Evolutionary conservation across 2,888 invertebrate species (phyloP).

Genomic region (Trichopoda pennipes): DNA sequence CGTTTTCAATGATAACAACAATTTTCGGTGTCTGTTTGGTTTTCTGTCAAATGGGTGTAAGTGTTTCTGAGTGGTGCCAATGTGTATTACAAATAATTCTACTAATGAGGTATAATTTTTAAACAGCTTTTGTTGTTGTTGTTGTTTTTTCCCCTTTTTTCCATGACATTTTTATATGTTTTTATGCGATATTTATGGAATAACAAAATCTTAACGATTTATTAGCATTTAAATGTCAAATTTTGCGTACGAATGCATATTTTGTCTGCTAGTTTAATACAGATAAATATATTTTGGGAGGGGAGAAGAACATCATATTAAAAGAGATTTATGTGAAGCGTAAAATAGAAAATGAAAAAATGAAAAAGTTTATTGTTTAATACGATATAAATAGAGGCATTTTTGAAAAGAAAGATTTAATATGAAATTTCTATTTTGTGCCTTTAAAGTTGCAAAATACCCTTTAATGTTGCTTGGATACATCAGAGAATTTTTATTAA

Average conservation of each 20-base stretch:
- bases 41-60: constrained; percentile 10
- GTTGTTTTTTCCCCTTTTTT: background rate
- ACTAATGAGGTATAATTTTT: constrained; percentile 65
- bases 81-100: constrained; percentile 65
- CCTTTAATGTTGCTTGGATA: too few relatives aligned
- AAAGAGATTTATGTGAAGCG: constrained; percentile 21
- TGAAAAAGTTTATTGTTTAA: background rate
- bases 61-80: constrained; percentile 53
- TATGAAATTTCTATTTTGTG: too few relatives aligned
- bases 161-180: constrained; percentile 37
- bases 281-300: constrained; percentile 19
- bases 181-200: constrained; percentile 21
- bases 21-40: constrained; percentile 33
- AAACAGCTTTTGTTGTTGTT: background rate
- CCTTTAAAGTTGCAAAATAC: too few relatives aligned
- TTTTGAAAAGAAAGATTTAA: background rate
- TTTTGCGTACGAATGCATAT: constrained; percentile 69
- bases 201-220: constrained; percentile 64
- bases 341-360: background rate
- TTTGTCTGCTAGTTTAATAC: constrained; percentile 59
- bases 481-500: too few relatives aligned
- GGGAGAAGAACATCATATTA: constrained; percentile 10
- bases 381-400: background rate
- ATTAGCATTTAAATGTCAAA: constrained; percentile 71
- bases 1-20: constrained; percentile 42